Base-by-base conservation (phyloP, 1,140 invertebrate species). In the Drosophila repleta region DNA sequence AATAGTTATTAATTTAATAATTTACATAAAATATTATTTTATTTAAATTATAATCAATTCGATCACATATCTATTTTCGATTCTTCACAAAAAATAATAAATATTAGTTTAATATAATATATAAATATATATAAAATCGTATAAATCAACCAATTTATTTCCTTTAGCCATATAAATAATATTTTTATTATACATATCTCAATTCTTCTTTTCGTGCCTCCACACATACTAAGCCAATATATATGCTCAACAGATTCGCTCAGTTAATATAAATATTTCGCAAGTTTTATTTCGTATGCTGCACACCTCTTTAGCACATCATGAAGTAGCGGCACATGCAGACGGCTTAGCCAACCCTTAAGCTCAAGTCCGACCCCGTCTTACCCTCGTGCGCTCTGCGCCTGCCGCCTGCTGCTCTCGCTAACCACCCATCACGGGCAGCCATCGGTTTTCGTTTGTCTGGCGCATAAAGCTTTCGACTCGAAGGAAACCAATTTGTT, bases 401-500 rank as follows among this genome's bases (percentile, higher is more conserved):
- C 21, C 60, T n/a, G 26, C 32, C 55, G 1, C 29, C 4, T 26
- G 24, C 24, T 6, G 24, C 4, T 0, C 24, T 6, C 10, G 29
- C 24, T 55, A 11, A 6, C 60, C 48, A 52, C 35, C 62, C 57
- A 18, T 26, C 32, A 35, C 10, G 32, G 11, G 32, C 55, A 53
- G 26, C 55, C 48, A 69, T 65, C 63, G 64, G 71, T 24, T 82
- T 68, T 82, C 74, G 74, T 72, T 74, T 82, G 79, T 76, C 74
- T 62, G 69, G 52, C 66, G 79, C 79, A 84, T 87, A 87, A 84
- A 84, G 81, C 81, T 87, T 84, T 87, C 81, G 82, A 74, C 81
- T 82, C 76, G 83, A 87, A 88, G 83, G 83, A 88, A 88, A 88
- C 84, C 83, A 88, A 88, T 88, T 88, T 88, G 83, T 88, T 88